Evolutionary conservation across 2,797 vertebrate genomes (phyloP).

Genomic region (Melanotaenia trifasciata): DNA sequence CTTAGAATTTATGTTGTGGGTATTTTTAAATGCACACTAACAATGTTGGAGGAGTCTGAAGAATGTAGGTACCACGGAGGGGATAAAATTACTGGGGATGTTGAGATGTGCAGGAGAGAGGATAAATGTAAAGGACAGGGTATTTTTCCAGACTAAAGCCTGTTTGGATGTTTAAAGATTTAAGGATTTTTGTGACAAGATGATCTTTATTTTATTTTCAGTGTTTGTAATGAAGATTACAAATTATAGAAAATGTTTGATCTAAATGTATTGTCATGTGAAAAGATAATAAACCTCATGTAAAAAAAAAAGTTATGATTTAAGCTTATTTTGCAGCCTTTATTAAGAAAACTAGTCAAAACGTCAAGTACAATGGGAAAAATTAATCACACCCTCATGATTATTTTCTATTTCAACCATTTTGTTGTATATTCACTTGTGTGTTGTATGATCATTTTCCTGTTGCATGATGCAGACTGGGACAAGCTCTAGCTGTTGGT

Average conservation of each 20-base stretch:
- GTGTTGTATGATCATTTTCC: too few species aligned
- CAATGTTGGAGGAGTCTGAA: conserved; percentile 1
- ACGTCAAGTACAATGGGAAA: too few species aligned
- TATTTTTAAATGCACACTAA: not conserved
- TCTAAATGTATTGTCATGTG: too few species aligned
- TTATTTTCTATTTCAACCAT: too few species aligned
- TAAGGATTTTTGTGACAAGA: conserved; percentile 17
- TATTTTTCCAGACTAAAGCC: conserved; percentile 29
- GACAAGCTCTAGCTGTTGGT: too few species aligned
- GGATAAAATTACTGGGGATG: conserved; percentile 4
- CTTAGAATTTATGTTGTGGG: conserved; percentile 3
- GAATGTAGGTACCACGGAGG: not conserved
- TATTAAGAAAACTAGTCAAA: too few species aligned
- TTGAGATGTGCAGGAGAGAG: not conserved
- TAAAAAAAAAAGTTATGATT: not conserved
- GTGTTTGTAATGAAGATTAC: conserved; percentile 23
- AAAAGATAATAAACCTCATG: not conserved
- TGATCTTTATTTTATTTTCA: conserved; percentile 33
- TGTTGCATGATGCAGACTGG: too few species aligned
- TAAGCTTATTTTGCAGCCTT: too few species aligned
- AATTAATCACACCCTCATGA: too few species aligned
- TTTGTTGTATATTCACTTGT: too few species aligned
- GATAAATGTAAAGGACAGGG: not conserved
- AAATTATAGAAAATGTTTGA: not conserved
- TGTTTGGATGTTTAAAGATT: conserved; percentile 19